Percentiles rank a stretch among this genome's conserved stretches.
These are phyloP conservation scores for Callimorpha dominula DNA, from an alignment of 2,888 invertebrate species.

Conservation along the genomic window DNA sequence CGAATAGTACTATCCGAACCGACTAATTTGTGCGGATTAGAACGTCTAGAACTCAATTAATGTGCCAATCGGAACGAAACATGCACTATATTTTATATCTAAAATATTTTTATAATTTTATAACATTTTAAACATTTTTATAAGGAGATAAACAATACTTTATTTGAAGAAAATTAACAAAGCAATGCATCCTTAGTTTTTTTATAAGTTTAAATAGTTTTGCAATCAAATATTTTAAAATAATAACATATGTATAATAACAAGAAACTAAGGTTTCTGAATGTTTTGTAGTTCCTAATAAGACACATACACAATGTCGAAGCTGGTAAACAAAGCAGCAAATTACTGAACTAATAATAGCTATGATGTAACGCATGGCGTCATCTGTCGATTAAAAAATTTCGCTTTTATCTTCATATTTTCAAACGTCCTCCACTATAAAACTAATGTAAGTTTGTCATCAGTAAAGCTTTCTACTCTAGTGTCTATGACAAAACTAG, in stretches of 20 bases:
- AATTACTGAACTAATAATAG: slow-evolving; percentile 18
- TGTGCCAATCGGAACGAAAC: neutral
- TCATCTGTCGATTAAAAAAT: slow-evolving; percentile 32
- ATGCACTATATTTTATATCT: neutral
- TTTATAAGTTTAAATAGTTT: too few relatives aligned
- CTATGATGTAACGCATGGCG: slow-evolving; percentile 32
- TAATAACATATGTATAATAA: neutral
- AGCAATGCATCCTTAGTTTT: too few relatives aligned
- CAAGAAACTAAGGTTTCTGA: neutral
- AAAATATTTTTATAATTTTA: too few relatives aligned
- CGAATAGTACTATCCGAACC: neutral
- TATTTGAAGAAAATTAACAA: too few relatives aligned
- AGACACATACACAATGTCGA: slow-evolving; percentile 2
- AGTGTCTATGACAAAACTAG: too few relatives aligned
- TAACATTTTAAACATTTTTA: too few relatives aligned
- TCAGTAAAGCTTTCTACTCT: too few relatives aligned
- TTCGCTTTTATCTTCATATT: neutral
- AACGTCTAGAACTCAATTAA: too few relatives aligned
- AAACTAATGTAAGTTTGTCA: too few relatives aligned
- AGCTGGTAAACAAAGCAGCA: slow-evolving; percentile 15
- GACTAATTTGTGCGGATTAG: neutral
- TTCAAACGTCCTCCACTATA: neutral
- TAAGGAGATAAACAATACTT: too few relatives aligned
- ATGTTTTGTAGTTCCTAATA: neutral
- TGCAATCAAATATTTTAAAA: neutral